Conservation (phyloP, 2,888 invertebrate genomes). For the Pseudanteris insignis region DNA sequence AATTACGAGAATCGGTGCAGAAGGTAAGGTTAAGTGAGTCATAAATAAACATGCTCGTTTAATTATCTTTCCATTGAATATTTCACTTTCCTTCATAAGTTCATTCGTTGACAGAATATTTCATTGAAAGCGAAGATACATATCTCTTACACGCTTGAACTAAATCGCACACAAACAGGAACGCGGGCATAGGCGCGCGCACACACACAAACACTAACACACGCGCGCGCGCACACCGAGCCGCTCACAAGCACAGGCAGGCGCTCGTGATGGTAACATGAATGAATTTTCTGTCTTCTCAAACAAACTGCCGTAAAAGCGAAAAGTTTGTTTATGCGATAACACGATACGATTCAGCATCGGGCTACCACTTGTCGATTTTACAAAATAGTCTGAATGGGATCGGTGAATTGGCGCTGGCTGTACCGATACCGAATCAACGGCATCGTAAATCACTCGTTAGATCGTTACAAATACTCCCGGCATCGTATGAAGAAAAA, state of each 20-base stretch:
- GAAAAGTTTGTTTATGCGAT: constrained; percentile 37
- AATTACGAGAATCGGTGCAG: too few relatives aligned
- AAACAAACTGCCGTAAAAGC: constrained; percentile 32
- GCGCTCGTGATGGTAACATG: too few relatives aligned
- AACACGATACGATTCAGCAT: too few relatives aligned
- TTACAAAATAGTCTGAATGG: too few relatives aligned
- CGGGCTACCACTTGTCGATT: too few relatives aligned
- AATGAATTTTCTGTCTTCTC: constrained; percentile 41
- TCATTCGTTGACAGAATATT: constrained; percentile 40
- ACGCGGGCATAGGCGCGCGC: background rate
- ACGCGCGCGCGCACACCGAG: constrained; percentile 1
- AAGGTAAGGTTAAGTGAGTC: background rate
- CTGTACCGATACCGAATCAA: too few relatives aligned
- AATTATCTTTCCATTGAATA: constrained; percentile 34
- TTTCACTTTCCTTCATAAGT: constrained; percentile 40
- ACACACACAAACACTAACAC: background rate
- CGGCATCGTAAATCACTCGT: constrained; percentile 43
- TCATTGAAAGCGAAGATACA: constrained; percentile 41
- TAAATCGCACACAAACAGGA: constrained; percentile 26
- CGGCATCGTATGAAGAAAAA: constrained; percentile 29
- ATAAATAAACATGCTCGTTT: constrained; percentile 18
- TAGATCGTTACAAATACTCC: constrained; percentile 36
- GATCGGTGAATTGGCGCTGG: too few relatives aligned
- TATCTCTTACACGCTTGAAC: constrained; percentile 38
- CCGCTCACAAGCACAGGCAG: too few relatives aligned